Base-by-base conservation (phyloP, 2,113 vertebrate genomes). In the Pogonocichla stellata region DNA sequence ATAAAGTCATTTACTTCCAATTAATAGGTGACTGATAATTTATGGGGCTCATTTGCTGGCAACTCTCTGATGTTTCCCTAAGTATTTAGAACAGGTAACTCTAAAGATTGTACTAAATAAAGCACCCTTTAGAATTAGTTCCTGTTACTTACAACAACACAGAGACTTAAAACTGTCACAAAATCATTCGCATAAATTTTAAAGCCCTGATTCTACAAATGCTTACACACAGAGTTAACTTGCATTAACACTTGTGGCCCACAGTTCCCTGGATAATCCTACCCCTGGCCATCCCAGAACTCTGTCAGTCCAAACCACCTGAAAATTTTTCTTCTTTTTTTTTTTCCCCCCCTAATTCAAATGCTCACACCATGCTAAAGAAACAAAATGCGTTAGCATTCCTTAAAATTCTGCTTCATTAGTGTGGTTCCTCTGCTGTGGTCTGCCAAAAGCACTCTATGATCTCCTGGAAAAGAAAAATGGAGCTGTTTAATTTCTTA, bases 401-500 rank as follows among this genome's bases (percentile, higher is more conserved):
- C 65, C 83, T 56, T 62, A 78, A 78, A 70, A 71, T 66, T 47
- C 70, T 80, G 33, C 50, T 86, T 86, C 69, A 65, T 80, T 74
- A 86, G 47, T 10, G 3, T 7, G 47, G 64, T 43, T 93, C 13
- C 67, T 94, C 67, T 31, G 4, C 88, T 58, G 51, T 16, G 51
- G 42, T 80, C 48, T 92, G 82, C 80, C 88, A 88, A 88, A 93
- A 93, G 8, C 24, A 47, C 20, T 73, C 66, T 73, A 12, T 69
- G 62, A 95, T 85, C 66, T 85, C 61, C 38, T 18, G 36, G 66
- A 69, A 70, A 82, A 73, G 48, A 58, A 89, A 90, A 95, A 65
- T 1, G 85, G 43, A 3, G 1, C 26, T 61, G 38, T 53, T 73
- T 86, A 5, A 80, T 43, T 92, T 87, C 90, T 47, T 50, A 94